Base-by-base conservation (phyloP, 2,888 invertebrate genomes). In the Drosophila cracens region DNA sequence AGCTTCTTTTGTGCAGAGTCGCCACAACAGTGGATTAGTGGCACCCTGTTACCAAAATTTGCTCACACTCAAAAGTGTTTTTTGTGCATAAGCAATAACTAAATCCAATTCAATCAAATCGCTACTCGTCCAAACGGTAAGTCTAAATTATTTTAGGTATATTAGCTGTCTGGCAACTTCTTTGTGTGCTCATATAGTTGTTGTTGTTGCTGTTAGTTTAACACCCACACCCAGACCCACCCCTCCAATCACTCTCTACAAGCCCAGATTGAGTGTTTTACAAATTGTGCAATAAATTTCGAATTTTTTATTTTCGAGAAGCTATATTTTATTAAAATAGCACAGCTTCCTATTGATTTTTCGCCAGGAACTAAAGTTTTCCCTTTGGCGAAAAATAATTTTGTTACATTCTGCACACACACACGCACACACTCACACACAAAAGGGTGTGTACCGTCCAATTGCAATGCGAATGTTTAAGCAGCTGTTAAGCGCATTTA, bases 11-110 rank as follows among this genome's bases (percentile, higher is more conserved):
- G 75, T 75, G 73, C 87, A 78, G 80, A 83, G 89, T 88, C 87
- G 90, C 88, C 92, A 92, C 92, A 89, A 87, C 91, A 74, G 87
- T 90, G 92, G 92, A 92, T 91, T 92, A 92, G 92, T 92, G 91
- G 92, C 90, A 85, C 87, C 75, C 77, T 87, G 89, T 64, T 76
- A 78, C 81, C 46, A 46, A 79, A 84, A 65, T 67, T 76, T 67
- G 68, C 85, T 76, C 49, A 59, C 89, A 79, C 79, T 64, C 53
- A 57, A 56, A 51, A 76, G 67, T 79, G 85, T 33, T 62, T 33
- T 61, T 64, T 64, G 69, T 68, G 67, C 63, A 69, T 60, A 66
- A 77, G 60, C 56, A 64, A 43, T 57, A 72, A 68, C 49, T 57
- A 59, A 59, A 67, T 36, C 18, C 5, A 69, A 59, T 48, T 34